These are phyloP conservation scores for Dryococelus australis DNA, from an alignment of 2,888 invertebrate genomes.

Conservation along the genomic window DNA sequence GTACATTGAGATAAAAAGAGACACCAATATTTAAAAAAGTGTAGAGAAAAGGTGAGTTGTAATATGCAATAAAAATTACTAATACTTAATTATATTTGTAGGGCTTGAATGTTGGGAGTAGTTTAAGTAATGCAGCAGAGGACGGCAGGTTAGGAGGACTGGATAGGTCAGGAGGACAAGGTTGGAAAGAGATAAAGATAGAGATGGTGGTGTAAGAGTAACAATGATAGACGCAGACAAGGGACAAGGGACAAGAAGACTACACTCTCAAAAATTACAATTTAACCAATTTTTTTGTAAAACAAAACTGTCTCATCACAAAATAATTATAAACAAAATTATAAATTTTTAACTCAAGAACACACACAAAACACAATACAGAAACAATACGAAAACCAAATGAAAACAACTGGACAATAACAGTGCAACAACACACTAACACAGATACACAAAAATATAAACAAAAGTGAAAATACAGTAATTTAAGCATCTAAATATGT, in stretches of 20 bases:
- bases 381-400: slow-evolving; percentile 38
- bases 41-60: slow-evolving; percentile 40
- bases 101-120: background rate
- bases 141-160: slow-evolving; percentile 24
- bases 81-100: slow-evolving; percentile 29
- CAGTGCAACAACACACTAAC: slow-evolving; percentile 46
- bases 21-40: slow-evolving; percentile 41
- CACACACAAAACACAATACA: slow-evolving; percentile 45
- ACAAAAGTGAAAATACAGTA: slow-evolving; percentile 16
- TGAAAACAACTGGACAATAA: slow-evolving; percentile 40
- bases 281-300: slow-evolving; percentile 30
- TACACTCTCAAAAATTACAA: slow-evolving; percentile 38
- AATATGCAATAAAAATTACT: slow-evolving; percentile 43
- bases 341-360: slow-evolving; percentile 36
- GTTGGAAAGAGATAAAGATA: slow-evolving; percentile 27
- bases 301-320: background rate
- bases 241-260: slow-evolving; percentile 65
- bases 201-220: slow-evolving; percentile 57
- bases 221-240: slow-evolving; percentile 86
- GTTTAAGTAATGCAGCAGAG: slow-evolving; percentile 5
- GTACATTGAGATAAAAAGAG: slow-evolving; percentile 34
- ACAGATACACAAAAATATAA: slow-evolving; percentile 37
- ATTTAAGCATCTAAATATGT: background rate
- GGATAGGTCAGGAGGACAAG: slow-evolving; percentile 9
- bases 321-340: slow-evolving; percentile 20